These are phyloP conservation scores for Apamea anceps DNA, from an alignment of 2,888 invertebrate genomes.

Conservation along the genomic window DNA sequence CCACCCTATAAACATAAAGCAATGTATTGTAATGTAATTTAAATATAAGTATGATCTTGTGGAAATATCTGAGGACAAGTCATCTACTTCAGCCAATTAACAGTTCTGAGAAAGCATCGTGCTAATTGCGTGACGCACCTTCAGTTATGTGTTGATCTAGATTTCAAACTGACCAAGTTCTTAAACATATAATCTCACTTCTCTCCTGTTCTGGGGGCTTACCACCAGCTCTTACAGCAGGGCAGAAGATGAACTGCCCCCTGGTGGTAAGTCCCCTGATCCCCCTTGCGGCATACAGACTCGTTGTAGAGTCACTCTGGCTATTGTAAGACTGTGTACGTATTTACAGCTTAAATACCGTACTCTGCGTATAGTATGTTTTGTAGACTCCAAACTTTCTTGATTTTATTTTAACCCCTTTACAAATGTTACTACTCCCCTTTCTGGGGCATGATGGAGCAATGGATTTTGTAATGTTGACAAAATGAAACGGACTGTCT, in stretches of 20 bases:
- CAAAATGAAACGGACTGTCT: neutral
- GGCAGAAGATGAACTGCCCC: no score
- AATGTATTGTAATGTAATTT: neutral
- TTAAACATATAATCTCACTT: neutral
- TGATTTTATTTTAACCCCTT: no score
- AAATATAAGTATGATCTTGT: conserved; percentile 16
- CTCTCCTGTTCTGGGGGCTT: no score
- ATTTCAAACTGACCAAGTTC: conserved; percentile 4
- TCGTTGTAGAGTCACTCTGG: no score
- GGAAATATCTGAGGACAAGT: conserved; percentile 33
- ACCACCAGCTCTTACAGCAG: no score
- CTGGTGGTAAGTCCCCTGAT: no score
- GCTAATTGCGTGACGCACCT: conserved; percentile 4
- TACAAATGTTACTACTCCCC: no score
- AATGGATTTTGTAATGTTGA: neutral
- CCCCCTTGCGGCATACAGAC: no score
- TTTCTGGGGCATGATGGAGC: no score
- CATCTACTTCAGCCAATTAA: neutral
- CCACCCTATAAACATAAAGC: neutral
- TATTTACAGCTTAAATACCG: no score
- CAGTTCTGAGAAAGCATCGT: neutral
- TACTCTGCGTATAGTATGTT: no score
- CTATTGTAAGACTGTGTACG: no score
- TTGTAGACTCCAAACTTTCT: neutral
- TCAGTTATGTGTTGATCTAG: conserved; percentile 8